Evolutionary conservation across 1,140 invertebrate genomes (phyloP).

Genomic region (Drosophila pandora): DNA sequence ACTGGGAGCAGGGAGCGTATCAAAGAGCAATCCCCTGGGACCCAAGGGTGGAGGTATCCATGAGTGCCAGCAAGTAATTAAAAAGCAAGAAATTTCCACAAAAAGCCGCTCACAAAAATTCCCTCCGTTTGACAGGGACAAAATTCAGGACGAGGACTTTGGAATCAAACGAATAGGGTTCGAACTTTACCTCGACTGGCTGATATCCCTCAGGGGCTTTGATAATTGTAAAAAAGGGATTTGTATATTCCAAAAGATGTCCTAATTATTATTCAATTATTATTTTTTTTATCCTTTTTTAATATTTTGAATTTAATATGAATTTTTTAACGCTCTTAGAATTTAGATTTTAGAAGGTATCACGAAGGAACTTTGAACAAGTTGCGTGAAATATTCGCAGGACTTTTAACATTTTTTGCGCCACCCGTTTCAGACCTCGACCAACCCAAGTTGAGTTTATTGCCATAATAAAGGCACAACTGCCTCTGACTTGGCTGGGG

Average conservation of each 20-base stretch:
- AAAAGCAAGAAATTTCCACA: constrained; percentile 71
- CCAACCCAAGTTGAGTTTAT: constrained; percentile 60
- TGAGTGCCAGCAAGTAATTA: constrained; percentile 76
- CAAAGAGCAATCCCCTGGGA: constrained; percentile 51
- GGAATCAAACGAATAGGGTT: constrained; percentile 4
- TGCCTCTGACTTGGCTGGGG: constrained; percentile 47
- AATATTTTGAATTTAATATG: background rate
- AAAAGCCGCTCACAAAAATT: constrained; percentile 61
- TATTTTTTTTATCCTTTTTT: background rate
- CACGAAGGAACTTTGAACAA: constrained; percentile 45
- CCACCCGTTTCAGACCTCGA: constrained; percentile 4
- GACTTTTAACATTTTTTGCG: constrained; percentile 52
- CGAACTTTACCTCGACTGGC: background rate
- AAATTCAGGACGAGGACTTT: constrained; percentile 39
- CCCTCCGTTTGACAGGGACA: constrained; percentile 62
- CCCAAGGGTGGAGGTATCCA: constrained; percentile 26
- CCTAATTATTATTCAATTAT: too few relatives aligned
- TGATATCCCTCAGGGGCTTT: background rate
- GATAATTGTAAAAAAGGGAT: background rate
- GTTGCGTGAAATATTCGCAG: constrained; percentile 67
- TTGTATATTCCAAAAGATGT: too few relatives aligned
- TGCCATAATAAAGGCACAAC: constrained; percentile 74
- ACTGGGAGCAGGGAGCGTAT: constrained; percentile 49
- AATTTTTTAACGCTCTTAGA: background rate
- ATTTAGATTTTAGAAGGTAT: constrained; percentile 3